phyloP scores from a whole-genome alignment of 2,797 vertebrate genomes.

The Enoplosus armatus region DNA sequence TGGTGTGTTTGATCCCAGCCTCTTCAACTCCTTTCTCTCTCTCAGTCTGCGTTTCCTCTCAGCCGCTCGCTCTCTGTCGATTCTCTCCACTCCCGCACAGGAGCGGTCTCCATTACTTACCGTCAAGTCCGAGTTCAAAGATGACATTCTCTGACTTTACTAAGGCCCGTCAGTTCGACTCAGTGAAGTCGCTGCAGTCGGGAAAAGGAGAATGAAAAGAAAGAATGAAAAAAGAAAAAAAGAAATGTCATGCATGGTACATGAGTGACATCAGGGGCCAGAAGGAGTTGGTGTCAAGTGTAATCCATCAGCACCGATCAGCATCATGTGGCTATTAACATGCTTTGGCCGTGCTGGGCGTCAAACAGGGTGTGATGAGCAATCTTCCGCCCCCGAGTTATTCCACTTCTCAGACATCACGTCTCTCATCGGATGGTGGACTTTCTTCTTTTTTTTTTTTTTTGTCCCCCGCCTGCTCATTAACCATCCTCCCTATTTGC shows the following conservation, averaged over 20 bases:
- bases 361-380: constrained; percentile 49
- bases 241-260: constrained; percentile 43
- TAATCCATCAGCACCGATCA: constrained; percentile 62
- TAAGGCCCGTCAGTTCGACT: constrained; percentile 52
- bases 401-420: constrained; percentile 39
- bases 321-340: constrained; percentile 47
- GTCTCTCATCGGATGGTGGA: constrained; percentile 19
- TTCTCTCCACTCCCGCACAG: constrained; percentile 54
- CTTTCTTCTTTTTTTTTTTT: constrained; percentile 9
- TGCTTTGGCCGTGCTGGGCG: constrained; percentile 38
- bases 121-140: constrained; percentile 73
- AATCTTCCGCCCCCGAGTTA: constrained; percentile 33
- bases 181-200: constrained; percentile 31
- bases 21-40: constrained; percentile 44
- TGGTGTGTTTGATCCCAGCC: constrained; percentile 69
- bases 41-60: constrained; percentile 55
- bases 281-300: constrained; percentile 54
- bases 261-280: constrained; percentile 48
- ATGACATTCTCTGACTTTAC: constrained; percentile 67
- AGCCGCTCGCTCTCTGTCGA: constrained; percentile 55
- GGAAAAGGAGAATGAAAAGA: constrained; percentile 31
- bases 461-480: constrained; percentile 74
- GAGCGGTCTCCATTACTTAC: constrained; percentile 67
- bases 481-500: constrained; percentile 60
- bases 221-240: background rate